Percentiles rank a stretch among this genome's conserved stretches.
Conservation (phyloP, 2,888 invertebrate genomes). For the Cheilosia urbana region DNA sequence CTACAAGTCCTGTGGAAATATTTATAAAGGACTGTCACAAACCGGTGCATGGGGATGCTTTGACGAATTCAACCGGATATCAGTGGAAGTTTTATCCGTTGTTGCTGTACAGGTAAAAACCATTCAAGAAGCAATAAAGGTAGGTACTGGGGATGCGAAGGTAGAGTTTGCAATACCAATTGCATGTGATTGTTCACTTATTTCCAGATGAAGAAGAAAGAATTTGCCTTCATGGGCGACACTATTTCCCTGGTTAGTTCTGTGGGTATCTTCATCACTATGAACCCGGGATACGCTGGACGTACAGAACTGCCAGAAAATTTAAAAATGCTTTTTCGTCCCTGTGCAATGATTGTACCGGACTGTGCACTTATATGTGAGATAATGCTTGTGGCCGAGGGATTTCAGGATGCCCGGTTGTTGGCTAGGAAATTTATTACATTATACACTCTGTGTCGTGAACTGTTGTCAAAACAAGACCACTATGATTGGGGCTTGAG, state of each 20-base stretch:
- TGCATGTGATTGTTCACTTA: constrained; percentile 65
- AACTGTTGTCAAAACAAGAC: constrained; percentile 96
- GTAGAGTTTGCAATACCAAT: constrained; percentile 77
- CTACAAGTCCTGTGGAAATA: constrained; percentile 97
- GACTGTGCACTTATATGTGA: constrained; percentile 98
- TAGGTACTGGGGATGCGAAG: constrained; percentile 81
- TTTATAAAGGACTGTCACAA: constrained; percentile 96
- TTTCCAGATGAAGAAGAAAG: constrained; percentile 87
- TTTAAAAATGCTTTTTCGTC: constrained; percentile 86
- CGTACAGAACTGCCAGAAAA: constrained; percentile 94
- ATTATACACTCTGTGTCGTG: constrained; percentile 94
- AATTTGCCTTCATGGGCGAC: constrained; percentile 94
- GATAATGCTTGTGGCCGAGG: constrained; percentile 99
- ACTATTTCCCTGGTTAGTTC: constrained; percentile 90
- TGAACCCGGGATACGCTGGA: constrained; percentile 99
- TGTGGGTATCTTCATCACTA: constrained; percentile 97
- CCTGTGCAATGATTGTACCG: constrained; percentile 99
- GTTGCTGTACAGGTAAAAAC: constrained; percentile 97
- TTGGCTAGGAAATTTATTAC: constrained; percentile 98
- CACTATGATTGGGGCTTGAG: constrained; percentile 99
- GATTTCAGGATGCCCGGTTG: constrained; percentile 95
- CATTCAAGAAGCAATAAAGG: constrained; percentile 94
- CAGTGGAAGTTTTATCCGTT: constrained; percentile 98
- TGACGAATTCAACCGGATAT: constrained; percentile 98
- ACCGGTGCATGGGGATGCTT: constrained; percentile 99